Conservation (phyloP, 1,140 invertebrate species). For the Ceratina japonica region DNA sequence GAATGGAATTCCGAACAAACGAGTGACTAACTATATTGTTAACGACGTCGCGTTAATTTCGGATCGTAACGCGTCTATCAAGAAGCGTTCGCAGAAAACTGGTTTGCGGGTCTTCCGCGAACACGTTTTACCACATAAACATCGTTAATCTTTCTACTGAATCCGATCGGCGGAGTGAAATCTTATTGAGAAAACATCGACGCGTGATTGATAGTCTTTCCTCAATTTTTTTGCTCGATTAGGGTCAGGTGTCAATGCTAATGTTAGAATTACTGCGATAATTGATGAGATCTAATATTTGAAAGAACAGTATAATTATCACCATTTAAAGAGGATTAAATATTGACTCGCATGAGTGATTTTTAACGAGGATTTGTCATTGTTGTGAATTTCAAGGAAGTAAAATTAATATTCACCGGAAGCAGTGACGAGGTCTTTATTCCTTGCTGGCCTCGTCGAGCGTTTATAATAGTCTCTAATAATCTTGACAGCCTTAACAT, state of each 20-base stretch:
- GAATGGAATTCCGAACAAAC: constrained; percentile 39
- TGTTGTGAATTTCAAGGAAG: not conserved
- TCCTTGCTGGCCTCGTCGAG: constrained; percentile 6
- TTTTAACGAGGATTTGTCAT: not conserved
- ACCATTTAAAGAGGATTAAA: not conserved
- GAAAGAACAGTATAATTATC: not conserved
- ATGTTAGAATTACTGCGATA: not conserved
- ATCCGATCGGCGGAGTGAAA: not conserved
- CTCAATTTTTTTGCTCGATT: not conserved
- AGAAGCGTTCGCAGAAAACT: constrained; percentile 36
- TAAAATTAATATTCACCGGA: not conserved
- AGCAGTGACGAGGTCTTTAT: not conserved
- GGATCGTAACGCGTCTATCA: not conserved
- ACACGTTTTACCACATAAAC: not conserved
- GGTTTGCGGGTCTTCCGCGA: constrained; percentile 18
- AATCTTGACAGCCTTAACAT: not conserved
- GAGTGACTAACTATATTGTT: constrained; percentile 55
- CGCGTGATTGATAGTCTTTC: not conserved
- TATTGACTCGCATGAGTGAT: too few relatives aligned
- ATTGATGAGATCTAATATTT: not conserved
- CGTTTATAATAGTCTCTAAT: not conserved
- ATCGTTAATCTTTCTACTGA: constrained; percentile 15
- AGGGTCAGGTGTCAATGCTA: not conserved
- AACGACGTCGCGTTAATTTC: constrained; percentile 47
- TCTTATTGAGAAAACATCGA: not conserved